Evolutionary conservation across 2,797 vertebrate species (phyloP), one percentile per base, ranked within the genome.

Genomic region (Macropodus opercularis): DNA sequence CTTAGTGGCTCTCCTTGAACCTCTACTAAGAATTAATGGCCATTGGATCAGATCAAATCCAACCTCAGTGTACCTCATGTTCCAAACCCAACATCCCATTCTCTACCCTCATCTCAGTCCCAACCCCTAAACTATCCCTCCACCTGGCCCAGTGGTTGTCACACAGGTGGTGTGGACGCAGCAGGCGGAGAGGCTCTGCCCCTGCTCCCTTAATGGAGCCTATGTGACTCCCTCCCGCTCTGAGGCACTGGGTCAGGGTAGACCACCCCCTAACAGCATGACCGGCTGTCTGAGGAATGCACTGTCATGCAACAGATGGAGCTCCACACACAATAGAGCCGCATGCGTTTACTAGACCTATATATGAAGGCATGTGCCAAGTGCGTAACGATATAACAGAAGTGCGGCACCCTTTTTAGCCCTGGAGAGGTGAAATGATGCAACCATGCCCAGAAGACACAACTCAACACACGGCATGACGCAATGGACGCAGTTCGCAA

Each of bases 231-330:
- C 50, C 38, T 36, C 67, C 72, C 36, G n/a, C 48, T 60, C 35
- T 22, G 38, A 69, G 52, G 51, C 67, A 52, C 40, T 50, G 21
- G 68, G 61, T 79, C 58, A 57, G 77, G 58, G 32, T 26, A 59
- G 67, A 63, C 72, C 80, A 69, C 64, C 72, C 68, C 63, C 40
- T 26, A 80, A 66, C 76, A 77, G 66, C 76, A 74, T 73, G 79
- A 87, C 80, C 50, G 80, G 55, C 68, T 72, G 75, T 81, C 79
- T 81, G 63, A 81, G 80, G 83, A 88, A 85, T 88, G 85, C 72
- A 80, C 71, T 83, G 80, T 89, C 87, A 86, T 68, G 64, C 72
- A 86, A 79, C 87, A 89, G 84, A 90, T 90, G 83, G 87, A 84
- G 82, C 48, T 53, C 64, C 69, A 38, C 72, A 77, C 53, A 87